Evolutionary conservation across 2,888 invertebrate species (phyloP), one percentile per base, ranked within the genome.

Genomic region (Crossocerus cetratus): DNA sequence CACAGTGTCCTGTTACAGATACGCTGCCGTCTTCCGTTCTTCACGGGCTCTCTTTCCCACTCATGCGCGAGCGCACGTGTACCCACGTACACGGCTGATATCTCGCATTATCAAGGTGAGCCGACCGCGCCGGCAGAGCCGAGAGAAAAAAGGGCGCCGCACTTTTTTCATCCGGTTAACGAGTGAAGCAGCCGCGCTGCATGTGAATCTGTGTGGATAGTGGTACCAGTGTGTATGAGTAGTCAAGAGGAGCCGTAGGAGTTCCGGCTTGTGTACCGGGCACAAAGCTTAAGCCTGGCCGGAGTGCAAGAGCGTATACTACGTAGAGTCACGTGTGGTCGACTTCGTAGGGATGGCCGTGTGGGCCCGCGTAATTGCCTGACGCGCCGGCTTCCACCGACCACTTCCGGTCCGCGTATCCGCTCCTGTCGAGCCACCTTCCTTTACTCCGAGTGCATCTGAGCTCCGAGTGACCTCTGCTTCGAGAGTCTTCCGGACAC

Each of bases 351-450:
- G 79, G 79, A 80, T 81, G 74, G 77, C 75, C 75, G 80, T 80
- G 82, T 80, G 82, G 83, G 82, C 74, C 71, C 80, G 78, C 74
- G 81, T 85, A 87, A 87, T 88, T 88, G 87, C 84, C 81, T 80
- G 82, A 80, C 81, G 82, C 80, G 78, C 85, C 82, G 83, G 80
- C 82, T 82, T 84, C 83, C 85, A 86, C 81, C 86, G 84, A 88
- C 88, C 89, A 86, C 89, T 88, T 89, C 89, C 89, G 86, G 84
- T 86, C 83, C 82, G 78, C 85, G 85, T 87, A 87, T 86, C 87
- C 88, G 88, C 83, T 86, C 82, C 85, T 84, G 82, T 2, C 84
- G 78, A 83, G 80, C 84, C 85, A 85, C 85, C 86, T 85, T 84
- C 84, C 84, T 81, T 83, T 70, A 71, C 74, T 69, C 65, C 21